Percentiles rank a stretch among this genome's conserved stretches.
Evolutionary conservation across 2,797 vertebrate genomes (phyloP).

Genomic region (Erithacus rubecula): DNA sequence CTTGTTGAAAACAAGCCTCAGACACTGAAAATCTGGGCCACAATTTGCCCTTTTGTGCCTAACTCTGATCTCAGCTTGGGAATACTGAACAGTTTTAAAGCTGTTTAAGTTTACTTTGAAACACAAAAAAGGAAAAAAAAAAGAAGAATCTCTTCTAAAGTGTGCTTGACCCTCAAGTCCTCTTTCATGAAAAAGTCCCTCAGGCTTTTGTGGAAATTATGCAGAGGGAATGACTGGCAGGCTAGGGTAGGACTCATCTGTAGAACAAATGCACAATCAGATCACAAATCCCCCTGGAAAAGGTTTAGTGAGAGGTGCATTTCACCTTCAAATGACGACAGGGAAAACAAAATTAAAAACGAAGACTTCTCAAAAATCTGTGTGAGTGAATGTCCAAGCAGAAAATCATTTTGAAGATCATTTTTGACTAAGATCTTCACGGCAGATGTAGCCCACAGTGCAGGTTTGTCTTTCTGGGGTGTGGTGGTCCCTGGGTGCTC

Average conservation of each 20-base stretch:
- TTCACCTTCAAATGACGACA: neutral
- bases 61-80: neutral
- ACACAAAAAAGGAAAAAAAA: neutral
- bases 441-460: neutral
- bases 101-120: conserved; percentile 27
- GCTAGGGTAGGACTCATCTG: conserved; percentile 1
- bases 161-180: conserved; percentile 39
- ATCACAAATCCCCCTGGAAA: conserved; percentile 1
- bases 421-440: rapidly evolving
- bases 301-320: neutral
- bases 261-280: conserved; percentile 47
- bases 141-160: conserved; percentile 10
- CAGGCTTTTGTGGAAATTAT: conserved; percentile 43
- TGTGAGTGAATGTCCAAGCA: rapidly evolving
- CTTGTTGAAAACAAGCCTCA: neutral
- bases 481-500: too few relatives aligned
- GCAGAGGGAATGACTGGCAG: neutral
- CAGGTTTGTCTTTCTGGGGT: neutral
- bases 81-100: neutral
- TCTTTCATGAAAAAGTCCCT: conserved; percentile 20
- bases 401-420: neutral
- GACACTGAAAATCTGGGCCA: neutral
- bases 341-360: neutral
- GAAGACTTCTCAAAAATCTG: neutral
- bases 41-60: conserved; percentile 20